Evolutionary conservation across 2,888 invertebrate species (phyloP), one percentile per base, ranked within the genome.

Genomic region (Eupithecia dodoneata): DNA sequence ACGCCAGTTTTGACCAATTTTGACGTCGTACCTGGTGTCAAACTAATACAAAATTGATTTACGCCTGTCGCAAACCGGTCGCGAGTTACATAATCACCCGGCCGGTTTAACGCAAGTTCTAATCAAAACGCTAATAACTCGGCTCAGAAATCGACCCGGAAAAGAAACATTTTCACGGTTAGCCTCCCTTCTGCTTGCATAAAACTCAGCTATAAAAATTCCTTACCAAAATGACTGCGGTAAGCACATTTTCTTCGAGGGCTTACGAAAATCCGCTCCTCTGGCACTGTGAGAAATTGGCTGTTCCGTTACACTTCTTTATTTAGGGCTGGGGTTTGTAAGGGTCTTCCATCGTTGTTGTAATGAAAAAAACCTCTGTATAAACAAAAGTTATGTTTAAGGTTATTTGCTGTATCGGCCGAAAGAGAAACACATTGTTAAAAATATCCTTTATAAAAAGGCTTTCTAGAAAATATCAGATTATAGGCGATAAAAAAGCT

Each of bases 241-340:
- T 69, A 70, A 18, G 70, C 70, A 67, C 78, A 71, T 72, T 78
- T 78, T 75, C 55, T 73, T 72, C 70, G 66, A 76, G 59, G 76
- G 78, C 73, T 75, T 74, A 77, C 59, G 63, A 69, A 77, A 77
- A 77, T 75, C 74, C 77, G 67, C 47, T 69, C n/a, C 15, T 59
- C 47, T 69, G 74, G 72, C 74, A 72, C 71, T 67, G 71, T 74
- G 74, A 77, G 72, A 74, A 74, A 77, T 77, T 77, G 74, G 71
- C 67, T 71, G 52, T 75, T 75, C 71, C 71, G 52, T 49, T 72
- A 72, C 74, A 72, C 45, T 69, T 65, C 30, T 72, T 69, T 73
- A 69, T 73, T 75, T 69, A 74, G 67, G 42, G 42, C 13, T 55
- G 12, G 71, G n/a, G 12, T 65, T 74, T 69, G 18, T 45, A 12